Percentiles rank a stretch among this genome's conserved stretches.
Evolutionary conservation across 2,888 invertebrate genomes (phyloP).

Genomic region (Thymelicus acteon): DNA sequence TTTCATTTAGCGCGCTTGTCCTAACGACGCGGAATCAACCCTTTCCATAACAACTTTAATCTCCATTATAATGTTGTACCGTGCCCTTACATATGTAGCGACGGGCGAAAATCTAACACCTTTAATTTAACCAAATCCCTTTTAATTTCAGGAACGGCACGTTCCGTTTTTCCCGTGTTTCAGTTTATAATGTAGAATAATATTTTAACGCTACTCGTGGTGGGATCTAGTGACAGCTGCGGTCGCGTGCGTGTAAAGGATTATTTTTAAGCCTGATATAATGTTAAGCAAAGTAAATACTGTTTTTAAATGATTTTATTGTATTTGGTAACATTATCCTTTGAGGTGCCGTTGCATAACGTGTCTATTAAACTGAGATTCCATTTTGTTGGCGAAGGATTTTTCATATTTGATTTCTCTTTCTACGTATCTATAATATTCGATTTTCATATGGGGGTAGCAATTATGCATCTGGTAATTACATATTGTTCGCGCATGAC

Average conservation of each 20-base stretch:
- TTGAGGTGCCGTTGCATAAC: too few relatives aligned
- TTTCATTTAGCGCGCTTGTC: slow-evolving; percentile 37
- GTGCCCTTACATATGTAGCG: slow-evolving; percentile 35
- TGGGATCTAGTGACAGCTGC: slow-evolving; percentile 23
- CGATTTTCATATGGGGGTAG: too few relatives aligned
- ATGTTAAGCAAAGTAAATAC: not conserved
- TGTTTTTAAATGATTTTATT: not conserved
- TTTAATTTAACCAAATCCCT: slow-evolving; percentile 72
- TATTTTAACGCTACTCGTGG: slow-evolving; percentile 54
- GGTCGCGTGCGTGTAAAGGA: slow-evolving; percentile 4
- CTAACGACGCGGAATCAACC: slow-evolving; percentile 41
- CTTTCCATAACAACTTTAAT: slow-evolving; percentile 43
- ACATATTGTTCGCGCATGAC: too few relatives aligned
- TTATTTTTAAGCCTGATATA: slow-evolving; percentile 15
- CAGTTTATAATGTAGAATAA: slow-evolving; percentile 62
- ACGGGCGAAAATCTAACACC: slow-evolving; percentile 58
- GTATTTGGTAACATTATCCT: too few relatives aligned
- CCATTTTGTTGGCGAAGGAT: too few relatives aligned
- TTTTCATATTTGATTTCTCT: too few relatives aligned
- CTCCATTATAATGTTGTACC: slow-evolving; percentile 39
- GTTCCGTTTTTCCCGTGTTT: slow-evolving; percentile 55
- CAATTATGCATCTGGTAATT: too few relatives aligned
- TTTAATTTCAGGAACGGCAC: slow-evolving; percentile 70
- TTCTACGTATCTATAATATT: too few relatives aligned
- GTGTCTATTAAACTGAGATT: too few relatives aligned